A percentile compares a stretch with the other conserved stretches of the same genome.
phyloP scores from a whole-genome alignment of 1,140 invertebrate species.

The Trachymyrmex cornetzi region DNA sequence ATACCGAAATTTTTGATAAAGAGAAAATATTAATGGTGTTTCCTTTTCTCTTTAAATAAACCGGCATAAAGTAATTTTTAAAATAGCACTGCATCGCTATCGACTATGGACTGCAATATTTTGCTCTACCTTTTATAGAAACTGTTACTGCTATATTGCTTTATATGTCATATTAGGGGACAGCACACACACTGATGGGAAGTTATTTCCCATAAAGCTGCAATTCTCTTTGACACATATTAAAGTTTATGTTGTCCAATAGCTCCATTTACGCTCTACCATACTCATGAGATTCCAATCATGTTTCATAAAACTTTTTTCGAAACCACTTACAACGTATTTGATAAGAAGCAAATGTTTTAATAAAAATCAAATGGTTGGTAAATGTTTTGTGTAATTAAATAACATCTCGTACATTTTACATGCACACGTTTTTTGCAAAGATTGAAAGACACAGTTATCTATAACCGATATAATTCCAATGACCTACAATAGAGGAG shows the following conservation, averaged over 20 bases:
- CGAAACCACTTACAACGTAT: neutral
- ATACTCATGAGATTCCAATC: constrained; percentile 25
- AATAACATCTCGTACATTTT: neutral
- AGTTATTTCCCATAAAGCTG: constrained; percentile 55
- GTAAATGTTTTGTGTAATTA: neutral
- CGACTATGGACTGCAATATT: neutral
- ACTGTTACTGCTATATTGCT: constrained; percentile 34
- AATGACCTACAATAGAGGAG: neutral
- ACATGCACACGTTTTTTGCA: neutral
- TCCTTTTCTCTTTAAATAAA: neutral
- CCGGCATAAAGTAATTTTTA: neutral
- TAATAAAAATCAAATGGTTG: neutral
- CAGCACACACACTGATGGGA: constrained; percentile 42
- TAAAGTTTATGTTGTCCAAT: constrained; percentile 39
- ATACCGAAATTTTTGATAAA: neutral
- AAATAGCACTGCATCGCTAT: neutral
- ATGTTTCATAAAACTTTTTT: neutral
- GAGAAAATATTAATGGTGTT: neutral
- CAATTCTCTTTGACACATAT: constrained; percentile 61
- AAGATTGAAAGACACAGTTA: neutral
- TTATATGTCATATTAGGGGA: constrained; percentile 43
- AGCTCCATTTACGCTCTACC: constrained; percentile 22
- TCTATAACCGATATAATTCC: neutral
- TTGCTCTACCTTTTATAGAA: constrained; percentile 3
- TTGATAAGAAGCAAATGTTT: neutral